Conservation (phyloP, 2,797 vertebrate species). For the Tokudaia tokunoshimensis region DNA sequence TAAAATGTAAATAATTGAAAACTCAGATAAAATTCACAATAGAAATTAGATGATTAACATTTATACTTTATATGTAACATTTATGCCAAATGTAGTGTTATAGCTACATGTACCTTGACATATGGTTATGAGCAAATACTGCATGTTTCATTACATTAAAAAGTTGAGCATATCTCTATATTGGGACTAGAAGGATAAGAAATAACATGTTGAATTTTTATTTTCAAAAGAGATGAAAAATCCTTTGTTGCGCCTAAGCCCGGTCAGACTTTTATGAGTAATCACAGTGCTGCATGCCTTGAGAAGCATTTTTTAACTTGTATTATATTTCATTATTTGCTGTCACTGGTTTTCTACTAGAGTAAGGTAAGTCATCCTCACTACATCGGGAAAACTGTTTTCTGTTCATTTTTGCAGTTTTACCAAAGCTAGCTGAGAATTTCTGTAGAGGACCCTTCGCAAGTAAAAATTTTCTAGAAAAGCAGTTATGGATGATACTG, state of each 20-base stretch:
- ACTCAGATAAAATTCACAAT: conserved; percentile 64
- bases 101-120: conserved; percentile 84
- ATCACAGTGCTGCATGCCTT: conserved; percentile 95
- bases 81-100: conserved; percentile 88
- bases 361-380: conserved; percentile 97
- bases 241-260: conserved; percentile 93
- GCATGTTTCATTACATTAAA: conserved; percentile 89
- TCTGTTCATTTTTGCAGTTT: conserved; percentile 48
- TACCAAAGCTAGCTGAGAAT: conserved; percentile 56
- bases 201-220: conserved; percentile 93
- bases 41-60: conserved; percentile 58
- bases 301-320: conserved; percentile 98
- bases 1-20: conserved; percentile 74
- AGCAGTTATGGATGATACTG: background rate
- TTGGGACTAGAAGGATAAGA: conserved; percentile 83
- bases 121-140: conserved; percentile 87
- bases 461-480: background rate
- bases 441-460: conserved; percentile 40
- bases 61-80: conserved; percentile 84
- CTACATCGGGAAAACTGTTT: conserved; percentile 69
- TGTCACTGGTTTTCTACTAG: conserved; percentile 99
- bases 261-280: conserved; percentile 97
- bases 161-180: conserved; percentile 78
- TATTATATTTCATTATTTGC: conserved; percentile 99
- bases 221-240: conserved; percentile 93